Evolutionary conservation across 2,888 invertebrate genomes (phyloP), one percentile per base, ranked within the genome.

Genomic region (Pandemis corylana): DNA sequence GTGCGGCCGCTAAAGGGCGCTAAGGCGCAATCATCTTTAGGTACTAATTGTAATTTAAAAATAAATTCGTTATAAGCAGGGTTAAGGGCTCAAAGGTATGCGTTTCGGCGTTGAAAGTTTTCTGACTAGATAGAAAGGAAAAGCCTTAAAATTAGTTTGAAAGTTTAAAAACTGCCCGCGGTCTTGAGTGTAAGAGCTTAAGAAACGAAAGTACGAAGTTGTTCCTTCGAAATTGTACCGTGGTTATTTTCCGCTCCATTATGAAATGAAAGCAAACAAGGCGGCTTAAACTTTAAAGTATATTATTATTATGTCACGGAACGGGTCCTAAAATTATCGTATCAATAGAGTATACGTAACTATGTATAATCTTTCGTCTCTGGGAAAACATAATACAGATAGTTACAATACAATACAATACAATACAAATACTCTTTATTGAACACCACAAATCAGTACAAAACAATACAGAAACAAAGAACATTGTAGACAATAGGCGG

Each of bases 1-100:
- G 74, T 70, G 74, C 74, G 69, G 69, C 61, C 51, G 41, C 59
- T 65, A 59, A 69, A 74, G 74, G 69, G 65, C 46, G 46, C 4
- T 10, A 4, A 46, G 20, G 46, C 59, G 70, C 61, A 66, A 51
- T 72, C 65, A 64, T 69, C 49, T 61, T 42, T 72, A n/a, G n/a
- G n/a, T n/a, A 70, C 44, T 61, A 61, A 7, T 53, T 53, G 5
- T 51, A n/a, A 51, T n/a, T 53, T 53, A n/a, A 15, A 53, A 13
- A n/a, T 20, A 20, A 20, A 20, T 20, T 20, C 0, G 20, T 0
- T 1, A 20, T 0, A 20, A 20, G 20, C 20, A 20, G 20, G 20
- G 20, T 20, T 1, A 20, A 20, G 20, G 20, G 20, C 20, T 46
- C 12, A 46, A 46, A 6, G 6, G 42, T 42, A 7, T 42, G 42